Percentiles rank a stretch among this genome's conserved stretches.
Conservation (phyloP, 1,140 invertebrate genomes). For the Rhysida immarginata region DNA sequence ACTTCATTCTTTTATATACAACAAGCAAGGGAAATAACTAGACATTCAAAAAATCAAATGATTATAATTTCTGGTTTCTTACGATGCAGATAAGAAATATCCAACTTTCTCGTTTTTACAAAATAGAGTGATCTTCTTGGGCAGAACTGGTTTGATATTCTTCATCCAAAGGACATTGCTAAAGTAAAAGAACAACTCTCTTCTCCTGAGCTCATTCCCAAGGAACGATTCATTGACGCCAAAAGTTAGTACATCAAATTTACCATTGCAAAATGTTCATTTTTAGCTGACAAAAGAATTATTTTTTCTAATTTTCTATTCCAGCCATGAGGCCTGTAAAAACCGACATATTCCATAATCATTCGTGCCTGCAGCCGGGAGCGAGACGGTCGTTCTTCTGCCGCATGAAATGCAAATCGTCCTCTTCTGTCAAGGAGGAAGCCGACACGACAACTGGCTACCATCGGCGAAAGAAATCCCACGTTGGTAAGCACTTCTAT, state of each 20-base stretch:
- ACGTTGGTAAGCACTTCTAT: constrained; percentile 23
- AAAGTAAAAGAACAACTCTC: constrained; percentile 92
- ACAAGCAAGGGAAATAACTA: too few relatives aligned
- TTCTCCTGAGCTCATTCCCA: constrained; percentile 69
- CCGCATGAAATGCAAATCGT: constrained; percentile 65
- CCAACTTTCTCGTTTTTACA: too few relatives aligned
- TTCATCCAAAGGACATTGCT: constrained; percentile 85
- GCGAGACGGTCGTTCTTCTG: constrained; percentile 83
- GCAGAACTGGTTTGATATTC: constrained; percentile 84
- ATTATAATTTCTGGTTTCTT: too few relatives aligned
- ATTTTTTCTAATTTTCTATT: constrained; percentile 8
- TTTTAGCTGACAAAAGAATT: too few relatives aligned
- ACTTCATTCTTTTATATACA: too few relatives aligned
- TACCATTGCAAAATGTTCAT: too few relatives aligned
- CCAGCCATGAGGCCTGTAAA: constrained; percentile 81
- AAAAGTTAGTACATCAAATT: constrained; percentile 80
- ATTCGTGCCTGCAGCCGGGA: constrained; percentile 53
- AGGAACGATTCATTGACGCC: constrained; percentile 77
- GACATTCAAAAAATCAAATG: too few relatives aligned
- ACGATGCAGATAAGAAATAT: too few relatives aligned
- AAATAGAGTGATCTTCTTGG: constrained; percentile 75
- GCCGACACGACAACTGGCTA: constrained; percentile 44
- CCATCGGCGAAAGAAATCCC: constrained; percentile 47
- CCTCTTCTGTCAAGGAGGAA: constrained; percentile 51
- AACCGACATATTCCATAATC: constrained; percentile 57